A percentile compares a stretch with the other conserved stretches of the same genome.
Evolutionary conservation across 2,113 vertebrate species (phyloP).

Genomic region (Zosterops hypoxanthus): DNA sequence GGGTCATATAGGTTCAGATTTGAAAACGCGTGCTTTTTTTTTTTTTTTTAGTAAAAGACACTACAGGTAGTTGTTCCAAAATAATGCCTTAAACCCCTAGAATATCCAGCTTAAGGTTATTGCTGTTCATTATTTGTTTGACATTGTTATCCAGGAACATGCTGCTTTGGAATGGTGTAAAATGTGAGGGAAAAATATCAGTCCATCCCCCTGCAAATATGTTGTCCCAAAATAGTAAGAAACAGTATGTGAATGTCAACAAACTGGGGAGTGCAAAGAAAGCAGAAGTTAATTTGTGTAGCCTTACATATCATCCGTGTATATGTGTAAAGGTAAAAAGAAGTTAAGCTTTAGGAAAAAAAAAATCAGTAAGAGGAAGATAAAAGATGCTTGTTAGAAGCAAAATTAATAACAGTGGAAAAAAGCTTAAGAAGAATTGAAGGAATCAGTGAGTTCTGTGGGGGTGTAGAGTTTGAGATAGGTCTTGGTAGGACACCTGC

Average conservation of each 20-base stretch:
- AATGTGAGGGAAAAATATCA: rapidly evolving
- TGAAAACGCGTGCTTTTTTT: rapidly evolving
- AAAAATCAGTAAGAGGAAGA: not conserved
- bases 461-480: not conserved
- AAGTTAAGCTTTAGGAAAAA: not conserved
- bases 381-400: not conserved
- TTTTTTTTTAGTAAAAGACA: not conserved
- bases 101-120: not conserved
- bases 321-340: not conserved
- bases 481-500: too few species aligned
- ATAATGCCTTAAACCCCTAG: not conserved
- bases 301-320: not conserved
- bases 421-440: not conserved
- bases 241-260: not conserved
- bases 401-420: not conserved
- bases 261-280: not conserved
- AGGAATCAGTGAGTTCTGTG: not conserved
- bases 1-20: not conserved
- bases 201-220: not conserved
- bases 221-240: not conserved
- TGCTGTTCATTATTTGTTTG: not conserved
- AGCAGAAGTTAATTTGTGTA: not conserved
- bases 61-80: not conserved
- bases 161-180: not conserved
- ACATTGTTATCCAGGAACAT: not conserved